These are phyloP conservation scores for Aculops lycopersici DNA, from an alignment of 1,140 invertebrate genomes.

Conservation along the genomic window DNA sequence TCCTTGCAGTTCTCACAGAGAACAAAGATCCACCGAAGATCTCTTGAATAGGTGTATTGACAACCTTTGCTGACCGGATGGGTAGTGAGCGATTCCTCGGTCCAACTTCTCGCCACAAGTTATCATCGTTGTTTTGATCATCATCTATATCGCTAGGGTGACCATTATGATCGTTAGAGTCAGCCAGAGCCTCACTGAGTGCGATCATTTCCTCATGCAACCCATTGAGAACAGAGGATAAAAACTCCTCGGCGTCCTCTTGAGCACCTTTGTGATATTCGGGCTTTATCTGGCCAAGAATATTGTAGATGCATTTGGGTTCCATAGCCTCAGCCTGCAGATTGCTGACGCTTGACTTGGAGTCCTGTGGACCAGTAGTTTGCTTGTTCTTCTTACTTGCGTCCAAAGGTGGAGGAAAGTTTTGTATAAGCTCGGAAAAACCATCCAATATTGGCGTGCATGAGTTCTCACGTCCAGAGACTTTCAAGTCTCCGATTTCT, in stretches of 20 bases:
- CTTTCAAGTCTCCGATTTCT: constrained; percentile 21
- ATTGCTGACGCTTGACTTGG: constrained; percentile 7
- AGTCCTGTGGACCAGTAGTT: background rate
- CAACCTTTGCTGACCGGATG: constrained; percentile 42
- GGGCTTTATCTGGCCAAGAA: constrained; percentile 34
- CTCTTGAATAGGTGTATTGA: constrained; percentile 51
- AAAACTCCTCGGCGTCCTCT: constrained; percentile 79
- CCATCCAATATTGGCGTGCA: constrained; percentile 59
- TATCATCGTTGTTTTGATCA: constrained; percentile 13
- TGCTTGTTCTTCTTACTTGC: constrained; percentile 1
- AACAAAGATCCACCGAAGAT: constrained; percentile 64
- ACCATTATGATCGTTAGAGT: background rate
- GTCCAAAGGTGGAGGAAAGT: constrained; percentile 4
- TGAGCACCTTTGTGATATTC: constrained; percentile 31
- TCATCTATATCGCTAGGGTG: constrained; percentile 21
- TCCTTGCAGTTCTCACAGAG: constrained; percentile 38
- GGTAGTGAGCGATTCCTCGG: constrained; percentile 51
- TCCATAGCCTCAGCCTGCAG: constrained; percentile 33
- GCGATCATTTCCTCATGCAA: constrained; percentile 84
- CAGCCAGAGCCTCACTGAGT: constrained; percentile 10
- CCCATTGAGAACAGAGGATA: constrained; percentile 59
- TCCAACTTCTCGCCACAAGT: constrained; percentile 35
- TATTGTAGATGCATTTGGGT: constrained; percentile 41
- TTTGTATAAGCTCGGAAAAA: constrained; percentile 23
- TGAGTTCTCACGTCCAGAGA: constrained; percentile 23